phyloP scores from a whole-genome alignment of 2,797 vertebrate genomes.

The Argyrosomus regius region DNA sequence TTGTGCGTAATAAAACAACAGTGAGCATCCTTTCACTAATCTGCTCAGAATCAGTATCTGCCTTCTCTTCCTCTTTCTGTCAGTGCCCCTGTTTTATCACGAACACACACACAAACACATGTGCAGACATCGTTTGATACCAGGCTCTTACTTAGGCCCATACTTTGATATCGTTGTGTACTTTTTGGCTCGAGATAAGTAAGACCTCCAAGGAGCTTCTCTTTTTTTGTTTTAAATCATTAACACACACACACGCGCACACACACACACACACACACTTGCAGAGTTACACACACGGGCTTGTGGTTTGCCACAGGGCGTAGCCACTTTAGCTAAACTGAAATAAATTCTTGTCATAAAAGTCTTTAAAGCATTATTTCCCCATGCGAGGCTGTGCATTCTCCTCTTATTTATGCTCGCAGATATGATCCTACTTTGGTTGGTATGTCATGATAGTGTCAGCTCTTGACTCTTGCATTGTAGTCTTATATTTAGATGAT shows the following conservation, averaged over 20 bases:
- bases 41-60: slow-evolving; percentile 73
- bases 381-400: slow-evolving; percentile 28
- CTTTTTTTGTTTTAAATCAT: slow-evolving; percentile 24
- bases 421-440: slow-evolving; percentile 43
- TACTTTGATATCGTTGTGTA: background rate
- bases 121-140: slow-evolving; percentile 15
- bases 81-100: slow-evolving; percentile 26
- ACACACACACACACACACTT: background rate
- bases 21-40: slow-evolving; percentile 71
- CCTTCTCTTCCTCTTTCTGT: slow-evolving; percentile 60
- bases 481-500: slow-evolving; percentile 10
- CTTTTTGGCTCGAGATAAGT: background rate
- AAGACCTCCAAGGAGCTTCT: background rate
- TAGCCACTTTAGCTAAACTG: slow-evolving; percentile 70
- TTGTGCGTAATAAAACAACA: slow-evolving; percentile 57
- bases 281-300: slow-evolving; percentile 35
- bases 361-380: slow-evolving; percentile 55
- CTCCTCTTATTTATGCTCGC: background rate
- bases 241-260: slow-evolving; percentile 31
- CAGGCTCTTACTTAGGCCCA: background rate
- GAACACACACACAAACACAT: slow-evolving; percentile 5
- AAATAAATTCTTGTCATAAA: slow-evolving; percentile 69
- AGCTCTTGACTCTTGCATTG: slow-evolving; percentile 14
- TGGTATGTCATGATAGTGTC: slow-evolving; percentile 22
- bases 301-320: slow-evolving; percentile 85